Percentiles rank a stretch among this genome's conserved stretches.
phyloP scores from a whole-genome alignment of 2,113 vertebrate genomes.

The Lutjanus erythropterus region DNA sequence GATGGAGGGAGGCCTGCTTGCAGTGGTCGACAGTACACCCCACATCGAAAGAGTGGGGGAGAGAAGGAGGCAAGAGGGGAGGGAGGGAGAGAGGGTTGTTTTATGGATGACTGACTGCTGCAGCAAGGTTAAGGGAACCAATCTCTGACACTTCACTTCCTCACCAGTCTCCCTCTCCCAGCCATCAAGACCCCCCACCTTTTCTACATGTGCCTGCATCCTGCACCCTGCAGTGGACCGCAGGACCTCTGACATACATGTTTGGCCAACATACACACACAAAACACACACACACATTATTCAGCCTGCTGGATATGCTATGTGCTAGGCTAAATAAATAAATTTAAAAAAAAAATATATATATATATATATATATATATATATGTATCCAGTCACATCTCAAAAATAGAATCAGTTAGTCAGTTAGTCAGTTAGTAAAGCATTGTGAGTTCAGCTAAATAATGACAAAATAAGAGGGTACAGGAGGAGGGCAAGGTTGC shows the following conservation, averaged over 20 bases:
- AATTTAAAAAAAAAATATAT: too few species aligned
- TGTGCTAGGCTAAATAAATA: too few species aligned
- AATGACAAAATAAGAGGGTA: too few species aligned
- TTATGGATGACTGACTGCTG: conserved; percentile 73
- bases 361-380: too few species aligned
- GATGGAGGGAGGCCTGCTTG: conserved; percentile 65
- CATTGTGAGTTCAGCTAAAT: too few species aligned
- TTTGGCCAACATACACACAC: conserved; percentile 14
- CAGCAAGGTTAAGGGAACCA: conserved; percentile 69
- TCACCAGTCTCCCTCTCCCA: conserved; percentile 18
- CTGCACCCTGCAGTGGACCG: conserved; percentile 46
- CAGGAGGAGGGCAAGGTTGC: too few species aligned
- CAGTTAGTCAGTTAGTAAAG: too few species aligned
- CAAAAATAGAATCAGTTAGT: too few species aligned
- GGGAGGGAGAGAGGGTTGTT: conserved; percentile 44
- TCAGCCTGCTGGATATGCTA: neutral
- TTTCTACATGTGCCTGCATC: conserved; percentile 40
- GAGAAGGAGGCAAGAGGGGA: neutral
- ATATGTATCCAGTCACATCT: too few species aligned
- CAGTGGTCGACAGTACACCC: conserved; percentile 12
- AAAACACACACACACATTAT: conserved; percentile 36
- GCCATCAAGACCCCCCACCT: conserved; percentile 41
- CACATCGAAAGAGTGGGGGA: conserved; percentile 1
- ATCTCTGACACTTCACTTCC: conserved; percentile 65
- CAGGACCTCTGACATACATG: conserved; percentile 47